Conservation (phyloP, 2,113 vertebrate genomes). For the Chroicocephalus ridibundus region DNA sequence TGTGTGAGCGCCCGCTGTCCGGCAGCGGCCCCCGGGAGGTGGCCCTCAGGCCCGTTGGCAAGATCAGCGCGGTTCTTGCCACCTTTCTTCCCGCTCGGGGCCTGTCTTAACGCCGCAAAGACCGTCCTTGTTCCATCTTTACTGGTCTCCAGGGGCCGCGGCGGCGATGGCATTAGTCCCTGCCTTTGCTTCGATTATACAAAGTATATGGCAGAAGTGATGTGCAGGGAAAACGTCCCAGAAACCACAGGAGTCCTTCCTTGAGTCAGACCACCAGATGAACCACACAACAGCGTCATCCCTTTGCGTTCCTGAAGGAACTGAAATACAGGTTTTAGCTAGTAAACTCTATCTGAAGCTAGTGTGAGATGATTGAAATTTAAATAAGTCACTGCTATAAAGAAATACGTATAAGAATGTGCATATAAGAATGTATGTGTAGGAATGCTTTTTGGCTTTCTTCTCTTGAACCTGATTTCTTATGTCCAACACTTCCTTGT, state of each 20-base stretch:
- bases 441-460: neutral
- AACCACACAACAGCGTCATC: neutral
- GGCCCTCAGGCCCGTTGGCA: neutral
- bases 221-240: neutral
- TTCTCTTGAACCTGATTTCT: neutral
- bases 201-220: neutral
- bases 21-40: neutral
- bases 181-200: accelerated
- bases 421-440: accelerated
- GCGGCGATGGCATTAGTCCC: neutral
- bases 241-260: neutral
- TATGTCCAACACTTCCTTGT: neutral
- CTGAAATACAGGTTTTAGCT: neutral
- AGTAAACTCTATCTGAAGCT: neutral
- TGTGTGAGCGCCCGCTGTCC: accelerated
- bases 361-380: neutral
- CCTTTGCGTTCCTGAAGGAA: neutral
- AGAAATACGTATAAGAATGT: neutral
- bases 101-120: accelerated
- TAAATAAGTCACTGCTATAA: neutral
- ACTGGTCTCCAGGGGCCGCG: neutral
- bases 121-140: accelerated
- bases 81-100: neutral
- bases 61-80: neutral
- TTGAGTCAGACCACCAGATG: neutral